These are phyloP conservation scores for Motacilla alba DNA, from an alignment of 2,113 vertebrate species.

Conservation along the genomic window DNA sequence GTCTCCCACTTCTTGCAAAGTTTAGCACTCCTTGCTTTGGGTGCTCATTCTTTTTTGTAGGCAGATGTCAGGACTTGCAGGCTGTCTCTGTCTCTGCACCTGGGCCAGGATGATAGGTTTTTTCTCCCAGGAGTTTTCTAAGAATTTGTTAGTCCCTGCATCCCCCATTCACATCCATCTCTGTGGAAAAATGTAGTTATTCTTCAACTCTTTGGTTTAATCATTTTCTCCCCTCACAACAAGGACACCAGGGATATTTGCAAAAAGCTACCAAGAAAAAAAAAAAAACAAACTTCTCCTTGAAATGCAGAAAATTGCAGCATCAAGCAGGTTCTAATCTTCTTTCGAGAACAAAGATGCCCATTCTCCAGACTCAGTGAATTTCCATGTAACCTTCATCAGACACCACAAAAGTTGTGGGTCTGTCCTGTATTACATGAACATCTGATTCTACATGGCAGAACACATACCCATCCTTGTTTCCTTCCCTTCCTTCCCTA, in stretches of 20 bases:
- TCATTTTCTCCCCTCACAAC: neutral
- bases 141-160: neutral
- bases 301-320: neutral
- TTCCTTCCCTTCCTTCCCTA: neutral
- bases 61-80: neutral
- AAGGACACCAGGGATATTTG: neutral
- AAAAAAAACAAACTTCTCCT: neutral
- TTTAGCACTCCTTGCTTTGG: neutral
- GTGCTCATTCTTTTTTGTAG: neutral
- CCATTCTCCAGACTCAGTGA: neutral
- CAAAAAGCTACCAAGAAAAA: neutral
- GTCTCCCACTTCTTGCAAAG: neutral
- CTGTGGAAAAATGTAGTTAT: neutral
- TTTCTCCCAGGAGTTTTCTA: neutral
- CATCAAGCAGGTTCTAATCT: neutral
- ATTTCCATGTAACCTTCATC: neutral
- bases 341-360: neutral
- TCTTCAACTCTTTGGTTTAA: neutral
- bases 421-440: neutral
- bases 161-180: neutral
- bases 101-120: neutral
- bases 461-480: fast-evolving
- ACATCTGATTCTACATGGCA: neutral
- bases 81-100: neutral
- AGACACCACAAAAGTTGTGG: neutral